Evolutionary conservation across 2,797 vertebrate genomes (phyloP), one percentile per base, ranked within the genome.

Genomic region (Syngnathus rostellatus): DNA sequence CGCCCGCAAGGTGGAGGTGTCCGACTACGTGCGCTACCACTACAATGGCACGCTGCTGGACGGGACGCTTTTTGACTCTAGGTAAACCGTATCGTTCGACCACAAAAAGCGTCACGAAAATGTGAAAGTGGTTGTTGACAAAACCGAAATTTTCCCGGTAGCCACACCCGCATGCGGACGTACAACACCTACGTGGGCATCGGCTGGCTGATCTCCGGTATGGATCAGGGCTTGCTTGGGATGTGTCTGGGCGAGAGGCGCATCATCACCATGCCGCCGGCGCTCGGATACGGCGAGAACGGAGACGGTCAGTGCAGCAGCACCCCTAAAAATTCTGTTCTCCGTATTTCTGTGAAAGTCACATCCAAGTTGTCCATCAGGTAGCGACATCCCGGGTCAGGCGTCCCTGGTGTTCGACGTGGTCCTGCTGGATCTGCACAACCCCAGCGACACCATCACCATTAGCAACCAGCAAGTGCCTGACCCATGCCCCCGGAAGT

Each of bases 131-230:
- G 31, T 46, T 43, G 14, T 16, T 62, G 61, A 45, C n/a, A 45
- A 60, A 60, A 40, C 37, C 10, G 6, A n/a, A 43, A 43, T 39
- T 31, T 37, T 54, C 25, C 12, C 0, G 74, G 72, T 55, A 99
- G 97, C 85, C 95, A 98, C 76, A 99, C 95, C 68, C 94, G 95
- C 40, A 94, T 98, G 94, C 90, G 92, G 38, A 98, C 97, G 0
- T 98, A 98, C 0, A 95, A 99, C 81, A 99, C 97, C 0, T 99
- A 99, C 0, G 94, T 99, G 53, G 97, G 96, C 41, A 99, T 99
- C n/a, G 97, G 97, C 6, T 99, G 97, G 97, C 91, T 99, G 77
- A 99, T 99, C 51, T 92, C 97, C 0, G 97, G 97, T 4, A 98
- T 99, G 97, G 97, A 99, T 74, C 94, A 94, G 80, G 96, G 97